These are phyloP conservation scores for Hypotaenidia philippensis DNA, from an alignment of 2,797 vertebrate genomes.

Conservation along the genomic window DNA sequence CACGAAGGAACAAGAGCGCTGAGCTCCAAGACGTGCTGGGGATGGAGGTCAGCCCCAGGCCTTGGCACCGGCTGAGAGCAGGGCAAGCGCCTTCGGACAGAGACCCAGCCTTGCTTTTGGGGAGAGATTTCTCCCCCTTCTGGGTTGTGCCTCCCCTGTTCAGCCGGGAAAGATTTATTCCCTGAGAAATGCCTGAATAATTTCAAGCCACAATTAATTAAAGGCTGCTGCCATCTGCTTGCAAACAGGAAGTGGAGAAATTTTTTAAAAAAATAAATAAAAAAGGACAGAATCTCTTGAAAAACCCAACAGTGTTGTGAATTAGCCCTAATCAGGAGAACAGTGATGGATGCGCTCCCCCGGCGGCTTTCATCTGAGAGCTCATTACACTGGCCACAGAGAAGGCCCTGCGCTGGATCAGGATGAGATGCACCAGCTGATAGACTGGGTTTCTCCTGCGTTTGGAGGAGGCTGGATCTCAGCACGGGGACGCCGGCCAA, in stretches of 20 bases:
- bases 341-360: constrained; percentile 50
- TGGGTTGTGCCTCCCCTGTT: neutral
- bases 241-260: constrained; percentile 49
- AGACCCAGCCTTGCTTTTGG: neutral
- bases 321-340: constrained; percentile 46
- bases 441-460: constrained; percentile 27
- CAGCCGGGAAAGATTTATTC: constrained; percentile 23
- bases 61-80: neutral
- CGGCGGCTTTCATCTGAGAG: constrained; percentile 38
- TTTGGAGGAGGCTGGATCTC: constrained; percentile 53
- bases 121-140: neutral
- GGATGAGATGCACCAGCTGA: constrained; percentile 61
- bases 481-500: neutral
- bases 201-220: constrained; percentile 65
- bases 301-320: constrained; percentile 7
- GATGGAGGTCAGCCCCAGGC: constrained; percentile 28
- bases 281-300: neutral
- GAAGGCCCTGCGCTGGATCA: neutral
- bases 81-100: neutral
- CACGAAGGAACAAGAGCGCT: neutral
- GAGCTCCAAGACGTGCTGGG: neutral
- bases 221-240: constrained; percentile 28
- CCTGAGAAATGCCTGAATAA: constrained; percentile 47
- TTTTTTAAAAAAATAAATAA: no score
- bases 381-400: neutral